Evolutionary conservation across 2,888 invertebrate genomes (phyloP).

Genomic region (Oithona nana): DNA sequence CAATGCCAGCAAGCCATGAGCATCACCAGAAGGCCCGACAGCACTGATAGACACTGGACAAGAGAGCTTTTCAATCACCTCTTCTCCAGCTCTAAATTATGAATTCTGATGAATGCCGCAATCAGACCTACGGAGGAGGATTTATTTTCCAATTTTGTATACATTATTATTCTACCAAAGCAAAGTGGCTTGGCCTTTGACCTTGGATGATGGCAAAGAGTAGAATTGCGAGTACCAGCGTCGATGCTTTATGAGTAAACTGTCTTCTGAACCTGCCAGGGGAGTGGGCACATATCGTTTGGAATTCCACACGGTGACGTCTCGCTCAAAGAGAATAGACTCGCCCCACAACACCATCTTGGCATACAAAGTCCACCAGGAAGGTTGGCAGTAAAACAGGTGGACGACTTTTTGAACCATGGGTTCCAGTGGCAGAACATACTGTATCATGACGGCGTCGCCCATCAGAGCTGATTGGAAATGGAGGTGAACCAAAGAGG

Average conservation of each 20-base stretch:
- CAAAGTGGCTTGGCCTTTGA: no score
- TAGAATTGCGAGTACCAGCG: conserved; percentile 73
- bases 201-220: no score
- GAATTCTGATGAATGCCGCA: no score
- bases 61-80: no score
- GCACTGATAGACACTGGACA: no score
- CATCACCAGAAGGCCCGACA: no score
- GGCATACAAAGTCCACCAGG: conserved; percentile 37
- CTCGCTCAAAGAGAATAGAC: conserved; percentile 39
- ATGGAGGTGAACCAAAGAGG: conserved; percentile 32
- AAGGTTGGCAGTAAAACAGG: conserved; percentile 45
- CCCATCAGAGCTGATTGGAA: conserved; percentile 30
- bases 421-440: conserved; percentile 57
- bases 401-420: conserved; percentile 55
- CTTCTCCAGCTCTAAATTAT: no score
- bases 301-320: conserved; percentile 68
- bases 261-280: conserved; percentile 51
- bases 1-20: no score
- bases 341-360: conserved; percentile 47
- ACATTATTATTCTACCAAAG: no score
- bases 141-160: no score
- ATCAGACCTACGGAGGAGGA: no score
- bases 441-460: conserved; percentile 43
- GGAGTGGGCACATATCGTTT: conserved; percentile 54
- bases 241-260: conserved; percentile 47